phyloP scores from a whole-genome alignment of 2,113 vertebrate genomes.

The Leucoraja erinaceus region DNA sequence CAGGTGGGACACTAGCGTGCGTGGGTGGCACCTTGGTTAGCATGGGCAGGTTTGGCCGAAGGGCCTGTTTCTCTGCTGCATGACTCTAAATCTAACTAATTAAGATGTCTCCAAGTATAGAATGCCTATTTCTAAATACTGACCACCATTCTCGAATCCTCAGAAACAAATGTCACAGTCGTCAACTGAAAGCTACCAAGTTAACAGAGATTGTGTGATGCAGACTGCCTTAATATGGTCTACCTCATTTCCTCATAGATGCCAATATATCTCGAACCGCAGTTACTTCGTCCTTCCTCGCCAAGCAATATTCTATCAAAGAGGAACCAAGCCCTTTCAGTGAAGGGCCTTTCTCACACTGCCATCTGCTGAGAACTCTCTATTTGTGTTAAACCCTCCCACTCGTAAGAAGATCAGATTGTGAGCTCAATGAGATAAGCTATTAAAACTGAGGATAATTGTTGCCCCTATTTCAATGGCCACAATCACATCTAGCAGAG shows the following conservation, averaged over 20 bases:
- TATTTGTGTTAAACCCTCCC: background rate
- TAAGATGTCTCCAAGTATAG: background rate
- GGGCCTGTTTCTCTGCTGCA: no score
- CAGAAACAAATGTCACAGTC: background rate
- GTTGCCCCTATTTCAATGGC: background rate
- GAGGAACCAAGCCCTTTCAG: background rate
- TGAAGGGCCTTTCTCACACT: background rate
- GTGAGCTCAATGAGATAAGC: background rate
- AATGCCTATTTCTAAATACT: background rate
- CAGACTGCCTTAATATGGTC: background rate
- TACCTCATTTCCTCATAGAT: constrained; percentile 3
- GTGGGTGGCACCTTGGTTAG: no score
- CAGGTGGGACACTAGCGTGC: no score
- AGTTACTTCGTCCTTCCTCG: background rate
- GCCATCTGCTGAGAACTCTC: background rate
- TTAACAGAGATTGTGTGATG: background rate
- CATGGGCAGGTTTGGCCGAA: no score
- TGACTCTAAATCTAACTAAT: background rate
- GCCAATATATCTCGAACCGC: background rate
- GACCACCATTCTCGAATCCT: background rate
- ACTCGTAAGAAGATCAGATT: background rate
- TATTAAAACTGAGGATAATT: background rate
- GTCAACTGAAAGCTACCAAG: background rate
- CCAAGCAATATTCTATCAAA: background rate
- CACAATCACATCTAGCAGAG: background rate